Conservation (phyloP, 2,797 vertebrate genomes). For the Cichlasoma orientale region DNA sequence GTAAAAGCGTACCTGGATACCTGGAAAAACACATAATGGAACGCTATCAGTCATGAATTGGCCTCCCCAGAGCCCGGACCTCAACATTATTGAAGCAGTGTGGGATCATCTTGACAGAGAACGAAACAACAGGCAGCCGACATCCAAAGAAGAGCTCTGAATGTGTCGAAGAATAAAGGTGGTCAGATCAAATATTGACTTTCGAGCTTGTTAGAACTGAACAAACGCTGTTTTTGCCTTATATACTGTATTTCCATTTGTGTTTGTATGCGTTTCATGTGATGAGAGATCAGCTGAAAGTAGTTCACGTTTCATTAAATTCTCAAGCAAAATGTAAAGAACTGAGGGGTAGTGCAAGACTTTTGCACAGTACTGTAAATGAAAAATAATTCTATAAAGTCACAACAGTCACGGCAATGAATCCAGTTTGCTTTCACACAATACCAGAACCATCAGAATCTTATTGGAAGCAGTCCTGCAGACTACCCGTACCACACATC, state of each 20-base stretch:
- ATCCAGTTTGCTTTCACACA: neutral
- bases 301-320: rapidly evolving
- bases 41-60: neutral
- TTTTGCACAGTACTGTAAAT: neutral
- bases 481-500: neutral
- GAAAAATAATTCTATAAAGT: neutral
- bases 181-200: neutral
- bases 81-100: neutral
- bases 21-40: neutral
- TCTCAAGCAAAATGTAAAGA: neutral
- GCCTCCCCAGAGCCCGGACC: neutral
- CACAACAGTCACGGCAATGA: neutral
- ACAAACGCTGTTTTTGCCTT: neutral
- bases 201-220: neutral
- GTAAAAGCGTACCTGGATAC: neutral
- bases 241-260: neutral
- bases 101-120: neutral
- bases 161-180: neutral
- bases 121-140: neutral
- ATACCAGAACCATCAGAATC: neutral
- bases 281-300: neutral
- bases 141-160: neutral
- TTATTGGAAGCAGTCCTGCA: neutral
- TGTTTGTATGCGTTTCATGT: neutral
- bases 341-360: neutral